Conservation (phyloP, 2,888 invertebrate species). For the Loripinus fragilis region DNA sequence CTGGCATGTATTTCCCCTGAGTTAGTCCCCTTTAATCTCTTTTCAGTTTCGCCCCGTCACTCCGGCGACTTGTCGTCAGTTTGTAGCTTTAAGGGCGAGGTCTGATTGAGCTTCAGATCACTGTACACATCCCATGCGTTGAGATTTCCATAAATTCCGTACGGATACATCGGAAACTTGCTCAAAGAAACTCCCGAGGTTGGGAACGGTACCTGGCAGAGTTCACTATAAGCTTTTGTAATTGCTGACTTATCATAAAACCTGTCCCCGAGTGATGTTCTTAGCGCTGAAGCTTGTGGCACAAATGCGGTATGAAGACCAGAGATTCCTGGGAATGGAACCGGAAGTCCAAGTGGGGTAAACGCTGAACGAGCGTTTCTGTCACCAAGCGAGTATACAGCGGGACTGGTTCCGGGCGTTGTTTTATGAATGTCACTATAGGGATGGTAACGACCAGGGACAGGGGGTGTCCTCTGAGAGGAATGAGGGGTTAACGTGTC, state of each 20-base stretch:
- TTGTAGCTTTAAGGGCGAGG: constrained; percentile 1
- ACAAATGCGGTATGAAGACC: constrained; percentile 79
- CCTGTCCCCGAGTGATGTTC: neutral
- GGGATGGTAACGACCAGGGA: constrained; percentile 53
- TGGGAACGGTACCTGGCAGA: neutral
- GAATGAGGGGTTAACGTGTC: constrained; percentile 78
- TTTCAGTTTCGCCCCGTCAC: too few species aligned
- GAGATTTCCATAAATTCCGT: constrained; percentile 6
- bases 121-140: constrained; percentile 14
- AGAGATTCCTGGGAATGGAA: constrained; percentile 41
- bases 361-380: constrained; percentile 80
- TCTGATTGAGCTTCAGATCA: constrained; percentile 2
- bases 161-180: constrained; percentile 9
- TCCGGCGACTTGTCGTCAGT: neutral
- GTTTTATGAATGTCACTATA: constrained; percentile 57
- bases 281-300: constrained; percentile 58
- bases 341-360: constrained; percentile 77
- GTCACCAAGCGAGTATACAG: constrained; percentile 61
- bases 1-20: too few species aligned
- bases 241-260: constrained; percentile 6
- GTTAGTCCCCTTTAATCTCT: too few species aligned
- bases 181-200: neutral
- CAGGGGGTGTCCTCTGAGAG: constrained; percentile 38
- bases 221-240: constrained; percentile 11
- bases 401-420: constrained; percentile 47